Base-by-base conservation (phyloP, 2,113 vertebrate genomes). In the Butastur rufipennis region DNA sequence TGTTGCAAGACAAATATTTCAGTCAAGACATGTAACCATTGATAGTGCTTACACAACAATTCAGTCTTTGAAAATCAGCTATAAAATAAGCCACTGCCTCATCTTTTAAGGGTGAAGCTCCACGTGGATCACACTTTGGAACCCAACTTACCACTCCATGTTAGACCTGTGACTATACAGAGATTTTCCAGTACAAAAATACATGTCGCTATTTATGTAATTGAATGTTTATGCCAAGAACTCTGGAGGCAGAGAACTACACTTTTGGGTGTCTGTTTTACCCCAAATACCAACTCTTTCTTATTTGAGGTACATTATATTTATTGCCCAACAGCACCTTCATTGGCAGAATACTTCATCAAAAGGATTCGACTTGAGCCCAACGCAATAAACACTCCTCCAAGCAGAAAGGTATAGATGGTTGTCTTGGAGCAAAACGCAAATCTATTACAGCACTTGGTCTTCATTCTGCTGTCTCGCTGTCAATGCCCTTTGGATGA, bases 301-400 rank as follows among this genome's bases (percentile, higher is more conserved):
- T 80, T 61, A 56, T 79, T 52, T 52, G 31, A 86, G 21, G 43
- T 26, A 23, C 3, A 26, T 58, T 9, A 45, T 7, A 7, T 22
- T n/a, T 48, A 55, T 52, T 38, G 48, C 53, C 34, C 52, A 89
- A 70, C 52, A 68, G 31, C 97, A 99, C 99, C 99, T 93, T 99
- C 98, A 88, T 99, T 99, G 52, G 99, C 98, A 34, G 99, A 99
- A 67, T 99, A 99, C 92, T 99, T 99, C 95, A 99, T 99, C 89
- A 99, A 97, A 65, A 99, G 97, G 77, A 99, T 99, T 70, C 99
- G 99, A 97, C 99, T 98, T 74, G 99, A 99, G 40, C 99, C 99
- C 93, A 99, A 68, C 0, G 88, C 75, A 45, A 99, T 97, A 43
- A 99, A 99, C 32, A 98, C 86, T 36, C 98, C 95, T 58, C 99